Evolutionary conservation across 2,113 vertebrate genomes (phyloP), one percentile per base, ranked within the genome.

Genomic region (Callorhinus ursinus): DNA sequence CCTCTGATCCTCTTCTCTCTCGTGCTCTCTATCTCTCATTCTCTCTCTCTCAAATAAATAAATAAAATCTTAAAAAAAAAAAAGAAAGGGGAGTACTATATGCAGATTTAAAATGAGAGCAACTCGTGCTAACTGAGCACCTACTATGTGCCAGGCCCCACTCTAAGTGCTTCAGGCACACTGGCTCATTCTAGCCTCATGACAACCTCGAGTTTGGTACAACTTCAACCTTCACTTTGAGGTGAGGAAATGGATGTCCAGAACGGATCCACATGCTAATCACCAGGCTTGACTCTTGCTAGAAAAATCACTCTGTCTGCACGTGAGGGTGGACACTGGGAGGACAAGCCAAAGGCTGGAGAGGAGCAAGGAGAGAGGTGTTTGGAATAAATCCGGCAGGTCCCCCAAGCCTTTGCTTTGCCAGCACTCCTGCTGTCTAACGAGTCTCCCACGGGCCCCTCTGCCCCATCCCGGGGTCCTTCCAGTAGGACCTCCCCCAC

Each of bases 101-200:
- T 31, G 10, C 22, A 21, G 24, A 72, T 51, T 21, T 77, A 91
- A 94, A 94, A 76, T 9, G 86, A 72, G 5, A 22, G 49, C 19
- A 24, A 31, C n/a, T 86, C n/a, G 1, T 0, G 0, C 21, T 72
- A 4, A 65, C 0, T 31, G 53, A 95, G 33, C 69, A 42, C 26
- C 42, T 81, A 80, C 69, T 42, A 1, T 19, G 13, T 42, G 46
- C 71, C 59, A 39, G 63, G 36, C 53, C 3, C 61, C 12, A 9
- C 14, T 4, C 22, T 65, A 19, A 91, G 49, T 33, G 24, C 55
- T 77, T 81, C 1, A 0, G 2, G 31, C 49, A n/a, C 36, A 4
- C 33, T 11, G 88, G 26, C 59, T 94, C 39, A 1, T 51, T 88
- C 51, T 2, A 1, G 28, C 39, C 69, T 83, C 46, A 5, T 11